Conservation (phyloP, 2,888 invertebrate species). For the Limnephilus lunatus region DNA sequence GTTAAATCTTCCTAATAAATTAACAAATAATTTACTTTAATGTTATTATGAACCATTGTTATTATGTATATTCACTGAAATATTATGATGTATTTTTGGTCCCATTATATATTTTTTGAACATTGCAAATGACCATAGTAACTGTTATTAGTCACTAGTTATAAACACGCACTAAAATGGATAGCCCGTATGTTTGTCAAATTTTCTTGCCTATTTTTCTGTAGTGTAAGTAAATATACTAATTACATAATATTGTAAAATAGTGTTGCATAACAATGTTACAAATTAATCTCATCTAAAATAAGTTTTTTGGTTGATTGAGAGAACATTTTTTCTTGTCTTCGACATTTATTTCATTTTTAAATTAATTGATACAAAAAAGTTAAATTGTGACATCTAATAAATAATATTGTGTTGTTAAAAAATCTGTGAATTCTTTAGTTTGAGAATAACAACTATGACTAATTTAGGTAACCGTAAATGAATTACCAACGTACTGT, state of each 20-base stretch:
- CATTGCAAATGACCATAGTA: background rate
- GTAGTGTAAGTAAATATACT: background rate
- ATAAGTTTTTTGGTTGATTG: background rate
- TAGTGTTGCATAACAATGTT: background rate
- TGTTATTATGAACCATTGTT: background rate
- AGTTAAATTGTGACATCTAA: background rate
- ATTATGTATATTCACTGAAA: background rate
- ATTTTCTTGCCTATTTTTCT: background rate
- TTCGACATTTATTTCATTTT: background rate
- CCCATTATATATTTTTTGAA: background rate
- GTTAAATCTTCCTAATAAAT: background rate
- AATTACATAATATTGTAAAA: background rate
- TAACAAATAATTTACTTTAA: background rate
- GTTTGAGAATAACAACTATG: background rate
- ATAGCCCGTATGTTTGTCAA: background rate
- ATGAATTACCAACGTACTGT: slow-evolving; percentile 2
- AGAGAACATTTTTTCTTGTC: background rate
- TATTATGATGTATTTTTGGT: background rate
- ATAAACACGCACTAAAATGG: background rate
- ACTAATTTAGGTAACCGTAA: background rate
- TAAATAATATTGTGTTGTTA: background rate
- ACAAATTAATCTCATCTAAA: background rate
- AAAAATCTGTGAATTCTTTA: background rate
- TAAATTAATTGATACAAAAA: background rate
- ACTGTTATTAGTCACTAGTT: background rate